These are phyloP conservation scores for Euplagia quadripunctaria DNA, from an alignment of 2,888 invertebrate genomes.

Conservation along the genomic window DNA sequence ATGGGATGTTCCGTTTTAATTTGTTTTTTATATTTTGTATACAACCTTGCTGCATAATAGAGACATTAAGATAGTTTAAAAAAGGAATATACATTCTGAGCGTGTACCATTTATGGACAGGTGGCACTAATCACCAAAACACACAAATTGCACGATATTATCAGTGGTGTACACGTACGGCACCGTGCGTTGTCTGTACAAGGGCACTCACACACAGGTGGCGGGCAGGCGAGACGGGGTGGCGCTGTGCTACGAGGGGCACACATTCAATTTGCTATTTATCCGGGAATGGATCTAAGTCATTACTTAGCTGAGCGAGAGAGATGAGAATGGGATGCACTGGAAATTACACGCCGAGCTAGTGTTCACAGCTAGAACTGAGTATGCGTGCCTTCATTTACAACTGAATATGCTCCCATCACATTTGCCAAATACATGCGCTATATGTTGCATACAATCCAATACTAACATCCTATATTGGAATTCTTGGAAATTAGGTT, in stretches of 20 bases:
- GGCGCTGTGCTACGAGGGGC: conserved; percentile 63
- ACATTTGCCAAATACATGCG: conserved; percentile 48
- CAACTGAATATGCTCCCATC: conserved; percentile 46
- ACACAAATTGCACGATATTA: conserved; percentile 47
- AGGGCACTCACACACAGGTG: conserved; percentile 45
- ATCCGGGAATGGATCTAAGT: conserved; percentile 87
- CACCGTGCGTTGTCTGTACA: conserved; percentile 20
- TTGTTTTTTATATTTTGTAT: not conserved
- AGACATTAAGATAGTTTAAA: conserved; percentile 6
- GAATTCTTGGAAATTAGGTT: not conserved
- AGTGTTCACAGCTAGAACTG: conserved; percentile 62
- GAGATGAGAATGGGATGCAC: conserved; percentile 82
- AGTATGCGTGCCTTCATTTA: conserved; percentile 48
- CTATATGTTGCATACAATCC: conserved; percentile 27
- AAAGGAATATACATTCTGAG: conserved; percentile 7
- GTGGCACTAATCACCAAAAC: conserved; percentile 55
- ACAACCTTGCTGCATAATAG: conserved; percentile 4
- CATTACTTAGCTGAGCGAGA: conserved; percentile 87
- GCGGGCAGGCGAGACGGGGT: conserved; percentile 53
- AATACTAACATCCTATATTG: conserved; percentile 15
- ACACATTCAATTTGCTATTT: conserved; percentile 87
- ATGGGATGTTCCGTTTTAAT: conserved; percentile 58
- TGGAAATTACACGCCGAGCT: conserved; percentile 80
- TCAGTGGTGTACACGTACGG: conserved; percentile 30
- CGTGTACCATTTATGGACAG: conserved; percentile 25